Conservation (phyloP, 2,113 vertebrate species). For the Phylloscopus trochiloides region DNA sequence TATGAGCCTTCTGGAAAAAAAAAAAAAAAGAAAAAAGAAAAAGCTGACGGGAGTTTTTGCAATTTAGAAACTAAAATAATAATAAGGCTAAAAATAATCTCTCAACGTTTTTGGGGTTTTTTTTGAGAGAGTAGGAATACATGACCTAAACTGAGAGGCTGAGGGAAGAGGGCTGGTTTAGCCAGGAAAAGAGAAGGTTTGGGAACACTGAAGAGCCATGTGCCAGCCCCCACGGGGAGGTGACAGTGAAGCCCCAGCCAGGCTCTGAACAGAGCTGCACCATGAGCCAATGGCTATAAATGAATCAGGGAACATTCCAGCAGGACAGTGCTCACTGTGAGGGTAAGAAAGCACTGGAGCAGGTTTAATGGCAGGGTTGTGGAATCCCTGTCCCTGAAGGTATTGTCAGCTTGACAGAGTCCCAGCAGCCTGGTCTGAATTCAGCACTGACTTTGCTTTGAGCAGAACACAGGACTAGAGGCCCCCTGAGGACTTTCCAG, state of each 20-base stretch:
- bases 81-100: neutral
- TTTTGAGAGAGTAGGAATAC: neutral
- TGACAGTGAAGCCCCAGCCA: accelerated
- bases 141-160: neutral
- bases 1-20: neutral
- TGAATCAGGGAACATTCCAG: neutral
- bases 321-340: neutral
- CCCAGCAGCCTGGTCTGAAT: neutral
- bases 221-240: neutral
- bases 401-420: neutral
- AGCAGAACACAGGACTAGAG: neutral
- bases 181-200: neutral
- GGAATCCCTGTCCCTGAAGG: neutral
- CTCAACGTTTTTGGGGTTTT: neutral
- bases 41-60: neutral
- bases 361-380: neutral
- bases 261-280: neutral
- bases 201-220: too few species aligned
- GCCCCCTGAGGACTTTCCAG: neutral
- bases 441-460: neutral
- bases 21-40: neutral
- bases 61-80: neutral
- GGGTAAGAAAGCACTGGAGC: neutral
- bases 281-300: accelerated
- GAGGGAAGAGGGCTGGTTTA: neutral